These are phyloP conservation scores for Volucella zonaria DNA, from an alignment of 2,888 invertebrate species.

Conservation along the genomic window DNA sequence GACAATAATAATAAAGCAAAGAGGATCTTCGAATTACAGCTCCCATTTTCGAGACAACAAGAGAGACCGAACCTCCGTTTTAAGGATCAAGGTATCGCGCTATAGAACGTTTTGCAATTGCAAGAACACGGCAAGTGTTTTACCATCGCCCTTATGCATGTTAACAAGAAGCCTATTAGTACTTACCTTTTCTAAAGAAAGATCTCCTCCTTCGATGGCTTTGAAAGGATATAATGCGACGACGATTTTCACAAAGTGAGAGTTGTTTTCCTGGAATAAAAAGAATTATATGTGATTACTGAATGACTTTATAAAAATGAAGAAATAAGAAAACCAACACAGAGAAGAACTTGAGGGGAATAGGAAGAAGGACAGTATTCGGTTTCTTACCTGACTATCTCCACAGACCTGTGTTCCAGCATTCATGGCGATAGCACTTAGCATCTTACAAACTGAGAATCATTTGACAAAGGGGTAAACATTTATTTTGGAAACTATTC, in stretches of 20 bases:
- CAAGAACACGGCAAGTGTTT: no score
- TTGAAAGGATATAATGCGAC: constrained; percentile 95
- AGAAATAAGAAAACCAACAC: neutral
- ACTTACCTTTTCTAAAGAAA: constrained; percentile 92
- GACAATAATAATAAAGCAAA: no score
- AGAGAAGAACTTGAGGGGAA: neutral
- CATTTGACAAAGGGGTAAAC: no score
- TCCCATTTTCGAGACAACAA: no score
- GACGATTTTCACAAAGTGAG: constrained; percentile 89
- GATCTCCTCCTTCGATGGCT: constrained; percentile 94
- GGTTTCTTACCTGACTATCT: neutral
- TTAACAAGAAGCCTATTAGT: neutral
- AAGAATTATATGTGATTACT: constrained; percentile 12
- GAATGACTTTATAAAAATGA: constrained; percentile 11
- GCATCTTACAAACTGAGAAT: no score
- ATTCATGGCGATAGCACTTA: no score
- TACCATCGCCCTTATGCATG: neutral
- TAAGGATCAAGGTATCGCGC: no score
- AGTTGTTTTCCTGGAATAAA: constrained; percentile 84
- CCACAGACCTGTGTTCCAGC: no score
- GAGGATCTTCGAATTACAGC: no score
- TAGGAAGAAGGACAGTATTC: neutral
- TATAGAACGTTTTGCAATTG: no score
- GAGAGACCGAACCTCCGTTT: no score
- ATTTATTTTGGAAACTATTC: no score